Evolutionary conservation across 2,888 invertebrate genomes (phyloP), one percentile per base, ranked within the genome.

Genomic region (Leptinotarsa tumamoca): DNA sequence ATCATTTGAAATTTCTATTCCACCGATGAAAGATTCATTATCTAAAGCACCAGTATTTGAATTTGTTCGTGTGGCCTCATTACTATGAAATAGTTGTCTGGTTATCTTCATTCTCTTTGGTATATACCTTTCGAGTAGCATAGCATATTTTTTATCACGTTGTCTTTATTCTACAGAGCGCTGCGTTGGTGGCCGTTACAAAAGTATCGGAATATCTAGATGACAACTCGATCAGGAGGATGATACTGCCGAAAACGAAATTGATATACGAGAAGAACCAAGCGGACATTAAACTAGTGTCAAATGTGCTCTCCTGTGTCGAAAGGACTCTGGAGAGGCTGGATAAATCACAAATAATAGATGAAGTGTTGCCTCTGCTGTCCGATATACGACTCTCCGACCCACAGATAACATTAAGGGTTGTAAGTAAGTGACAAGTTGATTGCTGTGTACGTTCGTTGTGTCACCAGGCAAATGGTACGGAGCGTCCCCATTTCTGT

Each of bases 321-420:
- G 96, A 97, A 88, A 93, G 93, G 84, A 94, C 96, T 21, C 90
- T 98, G 80, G 93, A 94, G 83, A 93, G 95, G 82, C 90, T 98
- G 81, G 97, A 98, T 83, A 94, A 95, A 85, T 92, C 93, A 75
- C 95, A 96, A 88, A 95, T 98, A 75, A 92, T 96, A 83, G 97
- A 97, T 84, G 95, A 96, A 84, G 95, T 98, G 67, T 91, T 98
- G 81, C 98, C 98, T 1, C 91, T 98, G 80, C 90, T 98, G 51
- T 94, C 95, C 85, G 94, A 95, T 83, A 95, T 97, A 83, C 93
- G 95, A 79, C 92, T 97, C 68, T 94, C 94, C 80, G 97, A 98
- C 88, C 95, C 97, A 13, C 95, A 96, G 86, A 94, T 98, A 83
- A 93, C 96, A 81, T 92, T 95, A 87, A 93, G 96, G 87, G 95